phyloP scores from a whole-genome alignment of 2,113 vertebrate genomes.

The Pseudorectes ferrugineus region DNA sequence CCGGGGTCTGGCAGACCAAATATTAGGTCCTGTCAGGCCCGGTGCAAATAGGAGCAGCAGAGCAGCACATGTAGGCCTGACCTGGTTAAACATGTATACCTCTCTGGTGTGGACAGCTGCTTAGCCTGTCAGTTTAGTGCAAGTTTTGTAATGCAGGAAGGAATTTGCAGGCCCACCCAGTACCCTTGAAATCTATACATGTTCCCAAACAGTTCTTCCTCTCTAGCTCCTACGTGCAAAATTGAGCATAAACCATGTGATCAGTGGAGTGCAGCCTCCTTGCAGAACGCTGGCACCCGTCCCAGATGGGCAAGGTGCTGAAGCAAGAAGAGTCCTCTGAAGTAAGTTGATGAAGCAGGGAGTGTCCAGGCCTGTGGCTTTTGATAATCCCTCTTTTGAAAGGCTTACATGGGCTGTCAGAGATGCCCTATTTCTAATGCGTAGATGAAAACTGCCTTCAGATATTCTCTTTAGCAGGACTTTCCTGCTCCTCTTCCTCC shows the following conservation, averaged over 20 bases:
- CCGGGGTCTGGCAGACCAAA: neutral
- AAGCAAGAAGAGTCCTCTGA: constrained; percentile 45
- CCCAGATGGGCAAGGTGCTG: constrained; percentile 42
- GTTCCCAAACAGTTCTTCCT: constrained; percentile 52
- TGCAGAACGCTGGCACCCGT: neutral
- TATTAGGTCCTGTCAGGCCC: neutral
- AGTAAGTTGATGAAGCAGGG: constrained; percentile 24
- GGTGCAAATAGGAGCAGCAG: neutral
- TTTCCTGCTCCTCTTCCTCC: neutral
- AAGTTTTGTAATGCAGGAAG: constrained; percentile 59
- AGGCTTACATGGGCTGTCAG: neutral
- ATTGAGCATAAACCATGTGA: constrained; percentile 57
- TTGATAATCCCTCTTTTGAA: constrained; percentile 42
- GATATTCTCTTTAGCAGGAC: neutral
- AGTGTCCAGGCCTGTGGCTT: constrained; percentile 20
- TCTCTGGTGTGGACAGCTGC: constrained; percentile 68
- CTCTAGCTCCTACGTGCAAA: constrained; percentile 68
- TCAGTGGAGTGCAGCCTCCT: neutral
- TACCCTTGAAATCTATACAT: constrained; percentile 69
- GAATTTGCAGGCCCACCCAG: constrained; percentile 58
- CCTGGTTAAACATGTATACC: constrained; percentile 15
- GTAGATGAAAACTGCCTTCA: neutral
- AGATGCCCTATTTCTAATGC: neutral
- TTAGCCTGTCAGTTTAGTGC: constrained; percentile 36
- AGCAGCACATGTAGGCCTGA: neutral